Base-by-base conservation (phyloP, 2,113 vertebrate genomes). In the Microcebus ravelobensis region DNA sequence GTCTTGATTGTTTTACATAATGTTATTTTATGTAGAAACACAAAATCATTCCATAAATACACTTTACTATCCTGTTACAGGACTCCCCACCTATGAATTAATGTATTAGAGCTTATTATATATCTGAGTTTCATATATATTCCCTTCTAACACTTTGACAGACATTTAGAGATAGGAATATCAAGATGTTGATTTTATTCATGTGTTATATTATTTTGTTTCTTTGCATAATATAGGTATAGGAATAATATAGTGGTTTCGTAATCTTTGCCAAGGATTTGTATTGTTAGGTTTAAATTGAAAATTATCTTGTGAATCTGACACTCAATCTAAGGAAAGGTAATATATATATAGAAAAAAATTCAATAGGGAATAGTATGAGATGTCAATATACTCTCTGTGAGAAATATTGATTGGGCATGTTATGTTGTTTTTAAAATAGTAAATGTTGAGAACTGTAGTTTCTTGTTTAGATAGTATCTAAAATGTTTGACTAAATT, bases 361-460 rank as follows among this genome's bases (percentile, higher is more conserved):
- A 6, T 18, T 45, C 4, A 81, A 0, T 55, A 80, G 48, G 39
- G 3, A 68, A 74, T 45, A 76, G 8, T 85, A 18, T 74, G 25
- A n/a, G 39, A 25, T 83, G 83, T 76, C 45, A 59, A 0, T 87
- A 45, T 79, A 63, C 1, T 55, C 25, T 94, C 57, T n/a, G 34
- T 82, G 36, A 52, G 45, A 91, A 79, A 57, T 61, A n/a, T 48
- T 90, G 80, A 63, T 70, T 77, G 57, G 31, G 10, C 31, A 87
- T 90, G 29, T n/a, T 77, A 20, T 89, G 18, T 48, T 88, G 48
- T 86, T 93, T 92, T 88, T 5, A 81, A 94, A 94, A 82, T 67
- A 88, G 29, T 91, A 59, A 82, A 68, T 65, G 8, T 93, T 91
- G 71, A 90, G 52, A 71, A n/a, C 8, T 93, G 45, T 65, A 65